Percentiles rank a stretch among this genome's conserved stretches.
These are phyloP conservation scores for Myioborus miniatus DNA, from an alignment of 2,797 vertebrate species.

Conservation along the genomic window DNA sequence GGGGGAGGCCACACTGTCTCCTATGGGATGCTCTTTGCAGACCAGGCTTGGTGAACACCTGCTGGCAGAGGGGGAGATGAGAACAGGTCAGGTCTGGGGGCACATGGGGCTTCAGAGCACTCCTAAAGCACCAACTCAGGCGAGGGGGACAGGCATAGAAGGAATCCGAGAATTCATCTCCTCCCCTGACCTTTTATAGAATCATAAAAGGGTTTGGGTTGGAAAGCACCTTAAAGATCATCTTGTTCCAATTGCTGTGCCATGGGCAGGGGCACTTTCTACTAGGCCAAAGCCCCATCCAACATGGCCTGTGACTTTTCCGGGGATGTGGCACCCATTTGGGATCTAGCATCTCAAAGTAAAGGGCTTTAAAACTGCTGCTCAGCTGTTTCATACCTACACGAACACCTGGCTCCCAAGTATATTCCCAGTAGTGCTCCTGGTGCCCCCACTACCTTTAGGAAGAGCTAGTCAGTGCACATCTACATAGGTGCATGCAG, in stretches of 20 bases:
- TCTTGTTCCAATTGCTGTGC: neutral
- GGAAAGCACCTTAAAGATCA: neutral
- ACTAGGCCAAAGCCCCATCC: neutral
- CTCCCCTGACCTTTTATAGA: neutral
- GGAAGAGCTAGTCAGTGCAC: neutral
- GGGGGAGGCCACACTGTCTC: neutral
- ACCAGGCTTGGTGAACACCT: neutral
- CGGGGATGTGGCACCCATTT: neutral
- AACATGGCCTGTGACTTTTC: neutral
- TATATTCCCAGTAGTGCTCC: neutral
- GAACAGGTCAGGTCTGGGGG: neutral
- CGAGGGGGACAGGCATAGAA: neutral
- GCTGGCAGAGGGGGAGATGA: neutral
- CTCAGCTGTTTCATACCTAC: neutral
- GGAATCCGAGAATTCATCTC: neutral
- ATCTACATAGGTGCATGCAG: too few species aligned
- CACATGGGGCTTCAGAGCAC: accelerated
- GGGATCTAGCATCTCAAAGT: neutral
- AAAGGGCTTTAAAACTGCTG: neutral
- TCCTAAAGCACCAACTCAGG: neutral
- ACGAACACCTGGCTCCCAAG: neutral
- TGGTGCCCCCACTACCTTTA: neutral
- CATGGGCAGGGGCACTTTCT: neutral
- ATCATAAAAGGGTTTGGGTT: neutral
- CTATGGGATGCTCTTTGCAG: neutral